phyloP scores from a whole-genome alignment of 2,113 vertebrate species.

The Cololabis saira region DNA sequence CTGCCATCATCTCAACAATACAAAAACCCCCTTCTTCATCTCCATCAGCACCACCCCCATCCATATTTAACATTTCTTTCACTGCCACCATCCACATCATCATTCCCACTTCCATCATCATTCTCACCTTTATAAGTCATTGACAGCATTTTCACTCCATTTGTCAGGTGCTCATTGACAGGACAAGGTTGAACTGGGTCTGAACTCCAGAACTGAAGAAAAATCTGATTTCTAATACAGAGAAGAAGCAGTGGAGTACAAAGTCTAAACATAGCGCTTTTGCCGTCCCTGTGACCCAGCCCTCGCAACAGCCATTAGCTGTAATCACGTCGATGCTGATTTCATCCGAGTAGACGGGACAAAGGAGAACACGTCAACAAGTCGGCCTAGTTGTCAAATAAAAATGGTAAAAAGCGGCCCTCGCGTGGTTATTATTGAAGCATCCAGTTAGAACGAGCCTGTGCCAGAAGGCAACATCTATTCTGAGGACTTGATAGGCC shows the following conservation, averaged over 20 bases:
- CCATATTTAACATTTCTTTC: conserved; percentile 32
- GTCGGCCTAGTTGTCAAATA: conserved; percentile 57
- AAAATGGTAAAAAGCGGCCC: conserved; percentile 46
- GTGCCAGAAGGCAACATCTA: conserved; percentile 48
- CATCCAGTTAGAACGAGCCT: conserved; percentile 51
- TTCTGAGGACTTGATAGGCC: conserved; percentile 49
- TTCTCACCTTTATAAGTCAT: conserved; percentile 24
- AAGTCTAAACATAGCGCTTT: conserved; percentile 60
- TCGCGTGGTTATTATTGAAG: conserved; percentile 56
- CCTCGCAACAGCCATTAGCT: conserved; percentile 72
- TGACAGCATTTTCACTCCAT: neutral
- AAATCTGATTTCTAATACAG: conserved; percentile 32
- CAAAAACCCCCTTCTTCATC: conserved; percentile 39
- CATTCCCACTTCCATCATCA: conserved; percentile 9
- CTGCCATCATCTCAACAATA: conserved; percentile 49
- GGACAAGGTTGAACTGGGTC: conserved; percentile 41
- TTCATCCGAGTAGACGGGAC: conserved; percentile 67
- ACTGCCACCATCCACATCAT: conserved; percentile 31
- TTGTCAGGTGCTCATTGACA: conserved; percentile 29
- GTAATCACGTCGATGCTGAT: conserved; percentile 73
- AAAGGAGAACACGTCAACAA: conserved; percentile 72
- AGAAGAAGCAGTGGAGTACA: conserved; percentile 28
- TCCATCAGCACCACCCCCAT: conserved; percentile 15
- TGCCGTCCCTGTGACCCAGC: conserved; percentile 40
- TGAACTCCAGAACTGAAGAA: conserved; percentile 22